phyloP scores from a whole-genome alignment of 2,797 vertebrate species.

The Parauchenoglanis punctatus region DNA sequence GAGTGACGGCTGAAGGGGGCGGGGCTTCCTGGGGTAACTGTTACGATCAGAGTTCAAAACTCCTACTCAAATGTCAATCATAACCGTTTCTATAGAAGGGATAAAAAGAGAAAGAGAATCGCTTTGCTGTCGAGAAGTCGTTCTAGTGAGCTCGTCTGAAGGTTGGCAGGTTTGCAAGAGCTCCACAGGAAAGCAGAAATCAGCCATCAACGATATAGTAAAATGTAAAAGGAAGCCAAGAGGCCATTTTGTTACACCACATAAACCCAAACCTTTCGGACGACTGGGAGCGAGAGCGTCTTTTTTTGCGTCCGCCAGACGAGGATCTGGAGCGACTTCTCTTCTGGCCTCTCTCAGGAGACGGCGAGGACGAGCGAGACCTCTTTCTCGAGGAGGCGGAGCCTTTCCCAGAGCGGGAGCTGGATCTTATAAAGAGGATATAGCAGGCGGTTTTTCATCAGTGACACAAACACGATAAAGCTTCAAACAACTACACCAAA shows the following conservation, averaged over 20 bases:
- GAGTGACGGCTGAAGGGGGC: background rate
- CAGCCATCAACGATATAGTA: conserved; percentile 27
- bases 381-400: conserved; percentile 93
- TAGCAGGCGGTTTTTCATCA: conserved; percentile 79
- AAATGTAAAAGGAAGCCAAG: conserved; percentile 64
- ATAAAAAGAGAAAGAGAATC: too few relatives aligned
- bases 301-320: conserved; percentile 96
- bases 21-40: background rate
- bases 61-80: background rate
- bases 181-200: background rate
- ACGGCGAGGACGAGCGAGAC: conserved; percentile 90
- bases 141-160: background rate
- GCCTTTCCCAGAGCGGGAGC: conserved; percentile 97
- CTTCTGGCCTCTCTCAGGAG: conserved; percentile 92
- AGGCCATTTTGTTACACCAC: conserved; percentile 89
- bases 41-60: background rate
- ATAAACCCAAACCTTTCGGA: conserved; percentile 99
- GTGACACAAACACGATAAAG: conserved; percentile 51
- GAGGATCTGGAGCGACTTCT: conserved; percentile 98
- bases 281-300: conserved; percentile 96
- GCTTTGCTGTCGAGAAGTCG: background rate
- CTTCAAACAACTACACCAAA: background rate
- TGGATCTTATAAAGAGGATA: conserved; percentile 88
- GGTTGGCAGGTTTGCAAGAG: background rate
- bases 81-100: too few relatives aligned